Percentiles rank a stretch among this genome's conserved stretches.
Conservation (phyloP, 2,113 vertebrate species). For the Cepphus grylle region DNA sequence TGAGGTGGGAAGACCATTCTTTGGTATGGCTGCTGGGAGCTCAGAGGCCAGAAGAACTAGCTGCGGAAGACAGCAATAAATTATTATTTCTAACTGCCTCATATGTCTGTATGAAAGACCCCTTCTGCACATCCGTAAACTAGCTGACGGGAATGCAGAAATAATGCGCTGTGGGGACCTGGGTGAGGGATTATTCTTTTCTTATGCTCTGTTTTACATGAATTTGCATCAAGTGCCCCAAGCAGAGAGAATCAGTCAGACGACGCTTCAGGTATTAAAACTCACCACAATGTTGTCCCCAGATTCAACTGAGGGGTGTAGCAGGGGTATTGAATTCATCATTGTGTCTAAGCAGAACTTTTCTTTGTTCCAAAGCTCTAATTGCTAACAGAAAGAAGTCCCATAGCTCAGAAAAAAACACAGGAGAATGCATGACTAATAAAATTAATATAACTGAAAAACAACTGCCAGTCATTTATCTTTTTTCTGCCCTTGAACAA, state of each 20-base stretch:
- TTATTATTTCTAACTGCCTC: background rate
- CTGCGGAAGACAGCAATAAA: background rate
- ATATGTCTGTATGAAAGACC: background rate
- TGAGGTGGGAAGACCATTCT: background rate
- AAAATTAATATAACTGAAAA: slow-evolving; percentile 43
- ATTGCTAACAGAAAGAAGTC: slow-evolving; percentile 30
- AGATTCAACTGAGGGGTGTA: background rate
- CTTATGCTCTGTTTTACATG: background rate
- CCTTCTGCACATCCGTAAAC: background rate
- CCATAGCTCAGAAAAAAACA: slow-evolving; percentile 10
- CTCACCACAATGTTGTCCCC: background rate
- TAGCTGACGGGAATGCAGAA: background rate
- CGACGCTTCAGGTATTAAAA: slow-evolving; percentile 9
- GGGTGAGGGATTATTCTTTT: background rate
- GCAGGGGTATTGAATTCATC: slow-evolving; percentile 16
- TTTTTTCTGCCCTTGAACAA: slow-evolving; percentile 47
- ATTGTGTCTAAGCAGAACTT: background rate
- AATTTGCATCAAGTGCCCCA: slow-evolving; percentile 43
- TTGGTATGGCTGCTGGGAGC: background rate
- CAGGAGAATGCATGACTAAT: slow-evolving; percentile 38
- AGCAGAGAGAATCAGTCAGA: slow-evolving; percentile 25
- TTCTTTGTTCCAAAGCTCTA: slow-evolving; percentile 32
- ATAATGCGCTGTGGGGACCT: background rate
- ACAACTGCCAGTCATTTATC: slow-evolving; percentile 29
- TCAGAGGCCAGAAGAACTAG: background rate